phyloP scores from a whole-genome alignment of 37 sponge, comb jelly and placozoan genomes.

The Beroe ovata region DNA sequence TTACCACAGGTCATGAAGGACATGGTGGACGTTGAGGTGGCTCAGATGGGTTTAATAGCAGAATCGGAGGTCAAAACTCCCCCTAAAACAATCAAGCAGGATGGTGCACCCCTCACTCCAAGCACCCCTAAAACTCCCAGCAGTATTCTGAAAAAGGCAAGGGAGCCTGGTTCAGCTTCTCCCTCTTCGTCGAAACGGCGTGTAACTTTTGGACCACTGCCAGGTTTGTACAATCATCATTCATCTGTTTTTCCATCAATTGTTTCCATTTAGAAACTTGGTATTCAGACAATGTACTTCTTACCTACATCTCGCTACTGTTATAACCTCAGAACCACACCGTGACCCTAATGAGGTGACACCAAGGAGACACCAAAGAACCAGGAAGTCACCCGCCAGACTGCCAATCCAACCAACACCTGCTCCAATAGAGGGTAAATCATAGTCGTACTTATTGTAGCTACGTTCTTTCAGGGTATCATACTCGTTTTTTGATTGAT shows the following conservation, averaged over 20 bases:
- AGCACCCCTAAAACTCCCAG: constrained; percentile 31
- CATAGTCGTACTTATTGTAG: no score
- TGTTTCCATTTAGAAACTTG: no score
- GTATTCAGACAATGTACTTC: no score
- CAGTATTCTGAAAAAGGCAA: background rate
- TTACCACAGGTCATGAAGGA: constrained; percentile 11
- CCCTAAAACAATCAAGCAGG: constrained; percentile 21
- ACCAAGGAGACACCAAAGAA: constrained; percentile 3
- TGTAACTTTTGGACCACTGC: constrained; percentile 56
- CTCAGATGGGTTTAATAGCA: background rate
- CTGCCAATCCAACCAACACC: background rate
- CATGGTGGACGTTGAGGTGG: background rate
- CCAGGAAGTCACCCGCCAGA: constrained; percentile 39
- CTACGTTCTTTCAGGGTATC: no score
- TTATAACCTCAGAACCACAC: constrained; percentile 48
- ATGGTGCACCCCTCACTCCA: background rate
- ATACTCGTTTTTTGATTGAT: no score
- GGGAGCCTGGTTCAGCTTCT: constrained; percentile 21
- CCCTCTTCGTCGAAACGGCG: constrained; percentile 12
- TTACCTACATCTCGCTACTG: background rate
- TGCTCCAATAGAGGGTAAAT: background rate
- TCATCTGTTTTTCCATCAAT: no score
- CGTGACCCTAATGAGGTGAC: constrained; percentile 31
- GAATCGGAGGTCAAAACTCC: constrained; percentile 26
- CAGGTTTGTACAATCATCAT: constrained; percentile 25